Base-by-base conservation (phyloP, 2,797 vertebrate species). In the Pitangus sulphuratus region DNA sequence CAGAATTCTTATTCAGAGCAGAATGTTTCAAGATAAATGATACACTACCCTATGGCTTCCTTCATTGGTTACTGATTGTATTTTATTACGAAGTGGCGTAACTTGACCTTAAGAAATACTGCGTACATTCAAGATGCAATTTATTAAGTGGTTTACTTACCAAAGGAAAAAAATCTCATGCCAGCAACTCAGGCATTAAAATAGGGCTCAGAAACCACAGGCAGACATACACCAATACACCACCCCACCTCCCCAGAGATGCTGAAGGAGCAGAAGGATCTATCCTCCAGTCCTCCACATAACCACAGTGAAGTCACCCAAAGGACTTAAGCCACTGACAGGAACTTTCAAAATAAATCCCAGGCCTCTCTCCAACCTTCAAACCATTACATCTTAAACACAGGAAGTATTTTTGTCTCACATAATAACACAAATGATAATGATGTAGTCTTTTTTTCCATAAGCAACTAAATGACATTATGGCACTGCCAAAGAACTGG, bases 21-120 rank as follows among this genome's bases (percentile, higher is more conserved):
- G 90, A 78, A 88, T 66, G 70, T 71, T 85, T 91, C 62, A 90
- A 70, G 83, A 96, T 53, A 96, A 91, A 97, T 94, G 80, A 93
- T 66, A 88, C 70, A 76, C 58, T 82, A 76, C 66, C 77, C 89
- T 61, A 64, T 0, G 35, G 79, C 76, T 92, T 25, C 72, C 75
- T 2, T 42, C 90, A 84, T 70, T 70, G 48, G 69, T 90, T 95
- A 92, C 92, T 92, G 90, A 96, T 89, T 80, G 72, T 39, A 12
- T 89, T 97, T 89, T 95, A 95, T 94, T 93, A 88, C 45, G 35
- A 72, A 91, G 76, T 30, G 69, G 69, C 1, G 2, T 86, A 90
- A 89, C 91, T 86, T 95, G 91, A 96, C 93, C 84, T 96, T 95
- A 96, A 90, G 87, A 96, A 95, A 93, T 89, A 95, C 50, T 89